A percentile compares a stretch with the other conserved stretches of the same genome.
phyloP scores from a whole-genome alignment of 2,888 invertebrate species.

The Conistra vaccinii region DNA sequence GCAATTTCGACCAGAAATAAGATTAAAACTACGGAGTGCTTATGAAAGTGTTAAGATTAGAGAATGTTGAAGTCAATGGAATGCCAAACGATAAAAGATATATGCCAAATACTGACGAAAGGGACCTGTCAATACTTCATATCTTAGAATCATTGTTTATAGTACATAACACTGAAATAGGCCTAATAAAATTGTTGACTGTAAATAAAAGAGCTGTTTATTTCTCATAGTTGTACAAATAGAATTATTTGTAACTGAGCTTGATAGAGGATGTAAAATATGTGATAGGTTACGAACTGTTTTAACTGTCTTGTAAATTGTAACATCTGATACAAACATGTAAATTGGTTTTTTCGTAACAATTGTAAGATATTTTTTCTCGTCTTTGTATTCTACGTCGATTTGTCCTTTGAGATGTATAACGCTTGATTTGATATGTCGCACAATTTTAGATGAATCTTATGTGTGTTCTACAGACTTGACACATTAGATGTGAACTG shows the following conservation, averaged over 20 bases:
- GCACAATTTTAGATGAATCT: conserved; percentile 65
- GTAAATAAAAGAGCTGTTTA: conserved; percentile 77
- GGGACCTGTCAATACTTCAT: conserved; percentile 88
- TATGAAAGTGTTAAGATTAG: conserved; percentile 55
- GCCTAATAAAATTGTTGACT: conserved; percentile 67
- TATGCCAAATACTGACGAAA: conserved; percentile 84
- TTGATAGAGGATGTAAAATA: conserved; percentile 73
- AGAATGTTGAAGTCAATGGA: conserved; percentile 62
- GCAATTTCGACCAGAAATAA: conserved; percentile 45
- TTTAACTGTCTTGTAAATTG: conserved; percentile 77
- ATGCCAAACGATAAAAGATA: conserved; percentile 82
- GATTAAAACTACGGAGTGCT: conserved; percentile 50
- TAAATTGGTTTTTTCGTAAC: conserved; percentile 70
- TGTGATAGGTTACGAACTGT: conserved; percentile 71
- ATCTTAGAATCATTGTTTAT: conserved; percentile 82
- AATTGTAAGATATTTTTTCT: conserved; percentile 72
- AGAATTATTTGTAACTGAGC: conserved; percentile 74
- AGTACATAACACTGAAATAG: conserved; percentile 63
- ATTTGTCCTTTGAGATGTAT: conserved; percentile 67
- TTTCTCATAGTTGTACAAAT: conserved; percentile 82
- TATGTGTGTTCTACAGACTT: conserved; percentile 38
- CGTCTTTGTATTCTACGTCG: conserved; percentile 70
- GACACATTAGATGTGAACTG: conserved; percentile 25
- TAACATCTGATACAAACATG: conserved; percentile 69
- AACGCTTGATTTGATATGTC: conserved; percentile 69